Evolutionary conservation across 92 coral and sea anemone genomes (phyloP).

Genomic region (Bergia sp.): DNA sequence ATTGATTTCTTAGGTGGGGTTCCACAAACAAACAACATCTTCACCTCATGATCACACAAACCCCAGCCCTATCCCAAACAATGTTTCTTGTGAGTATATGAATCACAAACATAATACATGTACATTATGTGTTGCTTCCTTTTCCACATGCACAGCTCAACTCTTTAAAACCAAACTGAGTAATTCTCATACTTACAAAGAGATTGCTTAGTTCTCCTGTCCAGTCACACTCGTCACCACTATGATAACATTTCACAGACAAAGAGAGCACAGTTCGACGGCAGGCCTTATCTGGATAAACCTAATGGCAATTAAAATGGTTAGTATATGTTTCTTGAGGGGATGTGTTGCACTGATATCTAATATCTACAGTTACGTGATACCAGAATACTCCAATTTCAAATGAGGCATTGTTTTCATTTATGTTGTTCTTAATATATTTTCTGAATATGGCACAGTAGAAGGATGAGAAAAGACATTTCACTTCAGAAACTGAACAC

Average conservation of each 20-base stretch:
- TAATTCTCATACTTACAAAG: conserved; percentile 64
- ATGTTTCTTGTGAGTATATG: not conserved
- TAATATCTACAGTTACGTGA: conserved; percentile 9
- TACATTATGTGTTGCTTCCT: not conserved
- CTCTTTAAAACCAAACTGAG: not conserved
- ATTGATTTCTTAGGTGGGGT: not conserved
- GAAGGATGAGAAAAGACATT: not conserved
- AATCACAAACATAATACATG: no score
- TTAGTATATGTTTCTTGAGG: not conserved
- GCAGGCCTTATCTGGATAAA: conserved; percentile 98
- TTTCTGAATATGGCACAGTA: not conserved
- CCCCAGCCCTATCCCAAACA: not conserved
- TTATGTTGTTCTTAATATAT: not conserved
- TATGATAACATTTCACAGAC: conserved; percentile 84
- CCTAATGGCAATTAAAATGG: conserved; percentile 57
- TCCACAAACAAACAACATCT: not conserved
- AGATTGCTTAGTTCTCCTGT: conserved; percentile 94
- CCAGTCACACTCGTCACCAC: conserved; percentile 94
- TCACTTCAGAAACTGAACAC: not conserved
- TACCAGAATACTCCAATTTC: conserved; percentile 11
- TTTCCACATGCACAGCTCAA: not conserved
- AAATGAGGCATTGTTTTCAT: not conserved
- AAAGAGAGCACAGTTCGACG: conserved; percentile 91
- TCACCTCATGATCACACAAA: not conserved
- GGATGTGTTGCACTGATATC: not conserved